phyloP scores from a whole-genome alignment of 1,140 invertebrate species.

The Drosophila jambulina region DNA sequence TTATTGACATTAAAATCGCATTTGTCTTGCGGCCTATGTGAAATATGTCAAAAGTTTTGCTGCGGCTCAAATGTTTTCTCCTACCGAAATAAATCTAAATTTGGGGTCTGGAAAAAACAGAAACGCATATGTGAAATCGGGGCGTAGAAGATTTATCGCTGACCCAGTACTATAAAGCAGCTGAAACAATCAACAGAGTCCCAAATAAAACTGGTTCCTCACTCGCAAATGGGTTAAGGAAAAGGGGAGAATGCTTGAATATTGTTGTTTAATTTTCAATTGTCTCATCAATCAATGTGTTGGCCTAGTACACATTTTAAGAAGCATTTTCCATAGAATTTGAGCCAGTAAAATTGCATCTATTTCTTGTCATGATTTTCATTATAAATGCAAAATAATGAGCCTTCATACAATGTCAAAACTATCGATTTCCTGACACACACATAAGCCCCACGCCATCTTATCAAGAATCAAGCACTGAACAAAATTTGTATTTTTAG shows the following conservation, averaged over 20 bases:
- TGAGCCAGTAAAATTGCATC: slow-evolving; percentile 37
- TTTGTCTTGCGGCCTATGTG: slow-evolving; percentile 61
- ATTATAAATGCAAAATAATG: slow-evolving; percentile 69
- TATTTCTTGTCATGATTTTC: slow-evolving; percentile 36
- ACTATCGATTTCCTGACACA: slow-evolving; percentile 76
- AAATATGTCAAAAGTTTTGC: slow-evolving; percentile 68
- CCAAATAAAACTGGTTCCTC: slow-evolving; percentile 46
- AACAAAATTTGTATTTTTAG: not conserved
- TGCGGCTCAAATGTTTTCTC: slow-evolving; percentile 51
- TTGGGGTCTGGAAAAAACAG: slow-evolving; percentile 23
- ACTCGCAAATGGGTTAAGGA: not conserved
- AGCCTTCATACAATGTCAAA: slow-evolving; percentile 69
- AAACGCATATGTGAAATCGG: slow-evolving; percentile 68
- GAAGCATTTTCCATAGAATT: slow-evolving; percentile 3
- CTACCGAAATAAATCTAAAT: slow-evolving; percentile 71
- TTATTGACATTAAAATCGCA: slow-evolving; percentile 70
- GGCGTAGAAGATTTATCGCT: slow-evolving; percentile 60
- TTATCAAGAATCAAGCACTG: slow-evolving; percentile 10
- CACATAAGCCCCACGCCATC: slow-evolving; percentile 7
- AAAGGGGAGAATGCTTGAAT: not conserved
- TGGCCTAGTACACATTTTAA: not conserved
- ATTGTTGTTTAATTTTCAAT: slow-evolving; percentile 1
- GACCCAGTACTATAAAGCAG: slow-evolving; percentile 45
- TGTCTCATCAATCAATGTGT: slow-evolving; percentile 23
- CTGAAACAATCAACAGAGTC: slow-evolving; percentile 47